These are phyloP conservation scores for Hyles euphorbiae DNA, from an alignment of 1,140 invertebrate genomes.

Conservation along the genomic window DNA sequence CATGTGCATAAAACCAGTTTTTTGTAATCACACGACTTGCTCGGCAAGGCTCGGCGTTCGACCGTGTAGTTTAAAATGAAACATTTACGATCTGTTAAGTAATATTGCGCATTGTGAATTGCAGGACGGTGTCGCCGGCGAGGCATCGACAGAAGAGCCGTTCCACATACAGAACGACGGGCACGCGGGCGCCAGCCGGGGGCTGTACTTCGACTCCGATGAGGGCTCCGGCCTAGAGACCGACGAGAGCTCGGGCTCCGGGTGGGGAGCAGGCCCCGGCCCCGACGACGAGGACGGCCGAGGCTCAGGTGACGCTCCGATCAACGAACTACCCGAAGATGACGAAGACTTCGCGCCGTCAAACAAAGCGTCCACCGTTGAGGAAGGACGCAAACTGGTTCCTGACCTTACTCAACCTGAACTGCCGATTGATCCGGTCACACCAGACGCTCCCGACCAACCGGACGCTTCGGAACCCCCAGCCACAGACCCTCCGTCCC, in stretches of 20 bases:
- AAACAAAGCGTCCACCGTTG: constrained; percentile 12
- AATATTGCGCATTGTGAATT: constrained; percentile 28
- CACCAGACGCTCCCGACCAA: constrained; percentile 22
- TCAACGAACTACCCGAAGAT: constrained; percentile 40
- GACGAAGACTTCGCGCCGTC: constrained; percentile 53
- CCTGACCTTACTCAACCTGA: constrained; percentile 3
- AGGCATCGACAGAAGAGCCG: constrained; percentile 41
- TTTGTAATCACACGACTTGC: no score
- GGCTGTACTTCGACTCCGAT: constrained; percentile 68
- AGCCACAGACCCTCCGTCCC: constrained; percentile 34
- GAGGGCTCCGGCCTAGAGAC: constrained; percentile 70
- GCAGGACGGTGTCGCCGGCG: constrained; percentile 50
- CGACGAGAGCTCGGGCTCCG: constrained; percentile 74
- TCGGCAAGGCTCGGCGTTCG: no score
- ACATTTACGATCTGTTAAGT: background rate
- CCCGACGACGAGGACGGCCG: constrained; percentile 72
- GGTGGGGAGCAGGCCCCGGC: constrained; percentile 69
- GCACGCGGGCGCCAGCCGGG: constrained; percentile 37
- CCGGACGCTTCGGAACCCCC: constrained; percentile 33
- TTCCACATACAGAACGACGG: constrained; percentile 49
- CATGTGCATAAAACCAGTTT: no score
- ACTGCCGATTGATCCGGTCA: constrained; percentile 18
- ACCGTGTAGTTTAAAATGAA: no score
- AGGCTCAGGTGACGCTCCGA: constrained; percentile 59
- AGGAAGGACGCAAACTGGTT: constrained; percentile 8